These are phyloP conservation scores for Amphilophus citrinellus DNA, from an alignment of 2,113 vertebrate genomes.

Conservation along the genomic window DNA sequence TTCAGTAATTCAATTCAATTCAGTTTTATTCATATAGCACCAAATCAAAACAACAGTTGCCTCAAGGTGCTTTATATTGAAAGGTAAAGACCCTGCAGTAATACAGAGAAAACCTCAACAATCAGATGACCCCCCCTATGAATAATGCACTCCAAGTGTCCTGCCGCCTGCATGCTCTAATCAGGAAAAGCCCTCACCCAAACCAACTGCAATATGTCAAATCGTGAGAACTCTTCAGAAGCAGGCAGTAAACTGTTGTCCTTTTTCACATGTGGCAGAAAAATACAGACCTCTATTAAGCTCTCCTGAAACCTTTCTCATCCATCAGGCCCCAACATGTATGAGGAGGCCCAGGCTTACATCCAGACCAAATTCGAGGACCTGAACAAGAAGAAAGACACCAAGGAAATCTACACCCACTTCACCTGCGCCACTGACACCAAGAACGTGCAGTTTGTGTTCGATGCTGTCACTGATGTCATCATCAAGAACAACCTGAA, in stretches of 20 bases:
- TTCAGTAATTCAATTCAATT: background rate
- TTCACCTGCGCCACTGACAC: slow-evolving; percentile 99
- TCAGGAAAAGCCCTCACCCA: background rate
- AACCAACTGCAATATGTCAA: no score
- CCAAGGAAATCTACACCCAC: slow-evolving; percentile 99
- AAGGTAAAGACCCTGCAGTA: no score
- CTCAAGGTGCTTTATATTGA: no score
- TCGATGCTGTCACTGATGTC: slow-evolving; percentile 96
- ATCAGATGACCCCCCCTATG: no score
- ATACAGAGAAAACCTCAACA: no score
- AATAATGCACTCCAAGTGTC: background rate
- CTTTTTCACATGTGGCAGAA: background rate
- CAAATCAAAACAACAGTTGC: no score
- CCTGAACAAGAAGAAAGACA: slow-evolving; percentile 98
- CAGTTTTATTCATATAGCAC: no score
- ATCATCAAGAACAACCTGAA: slow-evolving; percentile 99
- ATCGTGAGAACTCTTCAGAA: background rate
- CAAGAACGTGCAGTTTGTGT: slow-evolving; percentile 99
- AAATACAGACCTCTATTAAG: background rate
- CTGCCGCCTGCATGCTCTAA: background rate
- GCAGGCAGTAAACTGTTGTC: background rate
- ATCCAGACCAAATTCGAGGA: slow-evolving; percentile 99
- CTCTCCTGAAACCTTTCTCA: background rate
- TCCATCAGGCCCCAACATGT: slow-evolving; percentile 88
- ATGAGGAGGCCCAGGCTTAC: slow-evolving; percentile 92